These are phyloP conservation scores for Drosophila vallismaia DNA, from an alignment of 2,888 invertebrate species.

Conservation along the genomic window DNA sequence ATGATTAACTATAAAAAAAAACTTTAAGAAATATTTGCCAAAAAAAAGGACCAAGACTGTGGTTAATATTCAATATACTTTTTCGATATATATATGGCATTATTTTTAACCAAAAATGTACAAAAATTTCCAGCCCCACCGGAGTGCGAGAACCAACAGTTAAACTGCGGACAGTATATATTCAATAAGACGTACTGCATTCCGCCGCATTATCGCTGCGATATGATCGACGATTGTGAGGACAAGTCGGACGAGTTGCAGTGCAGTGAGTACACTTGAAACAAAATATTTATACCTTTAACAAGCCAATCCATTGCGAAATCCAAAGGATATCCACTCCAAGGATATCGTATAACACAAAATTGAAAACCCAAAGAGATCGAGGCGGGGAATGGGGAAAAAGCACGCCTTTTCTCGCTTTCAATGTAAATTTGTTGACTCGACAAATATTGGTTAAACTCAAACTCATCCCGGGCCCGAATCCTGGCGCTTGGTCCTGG, in stretches of 20 bases:
- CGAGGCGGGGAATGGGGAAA: not conserved
- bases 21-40: too few species aligned
- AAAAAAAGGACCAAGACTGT: too few species aligned
- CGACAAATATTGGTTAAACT: constrained; percentile 57
- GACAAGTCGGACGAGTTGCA: constrained; percentile 97
- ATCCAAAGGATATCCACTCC: too few species aligned
- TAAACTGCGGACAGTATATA: constrained; percentile 96
- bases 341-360: not conserved
- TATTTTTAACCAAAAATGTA: not conserved
- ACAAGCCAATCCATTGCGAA: too few species aligned
- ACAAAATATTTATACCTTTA: not conserved
- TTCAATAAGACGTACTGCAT: constrained; percentile 98
- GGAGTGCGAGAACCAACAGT: constrained; percentile 95
- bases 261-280: constrained; percentile 91
- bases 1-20: too few species aligned
- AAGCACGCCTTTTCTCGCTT: constrained; percentile 38
- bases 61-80: too few species aligned
- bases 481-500: constrained; percentile 14
- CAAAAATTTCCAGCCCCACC: constrained; percentile 92
- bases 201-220: constrained; percentile 96
- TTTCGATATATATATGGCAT: too few species aligned
- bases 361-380: constrained; percentile 8
- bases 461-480: not conserved
- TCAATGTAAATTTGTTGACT: constrained; percentile 69
- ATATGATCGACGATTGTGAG: constrained; percentile 97